Conservation (phyloP, 2,113 vertebrate species). For the Sardina pilchardus region DNA sequence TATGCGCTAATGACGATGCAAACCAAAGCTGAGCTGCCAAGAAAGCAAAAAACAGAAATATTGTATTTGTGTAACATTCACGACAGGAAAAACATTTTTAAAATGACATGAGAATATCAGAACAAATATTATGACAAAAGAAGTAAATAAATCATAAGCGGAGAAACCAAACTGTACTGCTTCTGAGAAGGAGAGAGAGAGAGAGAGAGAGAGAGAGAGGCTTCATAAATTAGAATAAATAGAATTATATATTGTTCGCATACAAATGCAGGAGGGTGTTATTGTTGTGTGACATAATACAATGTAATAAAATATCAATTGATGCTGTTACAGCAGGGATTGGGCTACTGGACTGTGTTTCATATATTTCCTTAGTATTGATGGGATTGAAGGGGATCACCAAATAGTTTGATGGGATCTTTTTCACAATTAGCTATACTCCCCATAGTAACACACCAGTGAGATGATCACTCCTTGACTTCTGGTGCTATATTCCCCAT, state of each 20-base stretch:
- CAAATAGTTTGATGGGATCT: background rate
- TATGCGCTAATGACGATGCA: background rate
- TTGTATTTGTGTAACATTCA: background rate
- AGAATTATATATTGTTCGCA: background rate
- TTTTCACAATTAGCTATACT: background rate
- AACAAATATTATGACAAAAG: background rate
- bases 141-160: background rate
- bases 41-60: slow-evolving; percentile 19
- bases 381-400: too few species aligned
- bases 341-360: background rate
- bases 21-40: slow-evolving; percentile 24
- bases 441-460: background rate
- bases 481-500: background rate
- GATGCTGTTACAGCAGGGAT: background rate
- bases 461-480: background rate
- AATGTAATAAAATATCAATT: background rate
- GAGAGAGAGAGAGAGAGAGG: background rate
- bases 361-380: too few species aligned
- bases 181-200: background rate
- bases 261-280: too few species aligned
- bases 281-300: too few species aligned
- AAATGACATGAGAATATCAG: background rate
- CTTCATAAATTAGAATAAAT: background rate
- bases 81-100: background rate
- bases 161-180: background rate